Conservation (phyloP, 2,113 vertebrate species). For the Erythrocebus patas region DNA sequence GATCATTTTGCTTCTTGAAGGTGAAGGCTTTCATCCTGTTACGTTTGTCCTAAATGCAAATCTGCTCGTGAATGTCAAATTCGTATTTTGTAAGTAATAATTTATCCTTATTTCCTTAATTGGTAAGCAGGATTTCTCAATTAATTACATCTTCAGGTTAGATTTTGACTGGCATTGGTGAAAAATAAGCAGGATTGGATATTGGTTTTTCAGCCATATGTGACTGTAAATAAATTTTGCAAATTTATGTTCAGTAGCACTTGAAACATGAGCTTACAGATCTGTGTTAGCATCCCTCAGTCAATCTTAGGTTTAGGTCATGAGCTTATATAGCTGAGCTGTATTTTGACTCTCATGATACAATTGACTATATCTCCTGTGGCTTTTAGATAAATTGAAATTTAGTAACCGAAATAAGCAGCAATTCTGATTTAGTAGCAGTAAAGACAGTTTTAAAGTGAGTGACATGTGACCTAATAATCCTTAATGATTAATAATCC, state of each 20-base stretch:
- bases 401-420: background rate
- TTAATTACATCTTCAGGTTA: conserved; percentile 35
- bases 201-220: background rate
- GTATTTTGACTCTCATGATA: background rate
- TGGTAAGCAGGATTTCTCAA: conserved; percentile 38
- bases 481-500: conserved; percentile 17
- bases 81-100: conserved; percentile 89
- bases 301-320: background rate
- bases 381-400: conserved; percentile 10
- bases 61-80: conserved; percentile 93
- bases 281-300: background rate
- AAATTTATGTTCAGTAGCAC: background rate
- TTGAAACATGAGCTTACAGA: conserved; percentile 17
- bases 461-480: background rate
- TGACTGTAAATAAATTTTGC: background rate
- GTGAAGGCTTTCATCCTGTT: conserved; percentile 86
- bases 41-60: conserved; percentile 96
- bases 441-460: conserved; percentile 8
- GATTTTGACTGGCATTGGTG: background rate
- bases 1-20: conserved; percentile 86
- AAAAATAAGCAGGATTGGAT: conserved; percentile 23
- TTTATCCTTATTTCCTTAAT: conserved; percentile 33
- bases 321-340: background rate
- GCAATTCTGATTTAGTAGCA: conserved; percentile 18
- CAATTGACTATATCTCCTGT: background rate